These are phyloP conservation scores for Diploscapter pachys DNA, from an alignment of 1,140 invertebrate genomes.

Conservation along the genomic window DNA sequence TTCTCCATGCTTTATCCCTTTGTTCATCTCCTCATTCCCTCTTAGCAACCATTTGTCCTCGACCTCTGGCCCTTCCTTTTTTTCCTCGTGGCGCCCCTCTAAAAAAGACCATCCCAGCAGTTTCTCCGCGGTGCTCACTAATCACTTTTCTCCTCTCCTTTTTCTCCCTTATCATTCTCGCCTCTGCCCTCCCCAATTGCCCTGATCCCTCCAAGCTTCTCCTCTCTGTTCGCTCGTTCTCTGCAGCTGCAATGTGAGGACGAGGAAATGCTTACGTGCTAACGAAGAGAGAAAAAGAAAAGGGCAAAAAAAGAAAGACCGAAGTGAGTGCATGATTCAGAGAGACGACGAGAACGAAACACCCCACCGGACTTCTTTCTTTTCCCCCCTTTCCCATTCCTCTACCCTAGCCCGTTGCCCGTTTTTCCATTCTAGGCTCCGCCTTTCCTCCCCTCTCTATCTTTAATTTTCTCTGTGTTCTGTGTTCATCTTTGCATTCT, in stretches of 20 bases:
- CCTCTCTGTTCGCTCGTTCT: too few relatives aligned
- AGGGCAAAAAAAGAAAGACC: background rate
- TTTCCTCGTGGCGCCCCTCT: too few relatives aligned
- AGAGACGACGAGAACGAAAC: background rate
- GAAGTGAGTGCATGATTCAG: background rate
- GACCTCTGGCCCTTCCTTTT: too few relatives aligned
- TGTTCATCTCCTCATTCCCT: too few relatives aligned
- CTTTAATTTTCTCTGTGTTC: background rate
- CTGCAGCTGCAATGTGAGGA: background rate
- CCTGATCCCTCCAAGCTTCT: too few relatives aligned
- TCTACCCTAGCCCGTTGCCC: conserved; percentile 1
- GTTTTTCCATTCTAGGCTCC: conserved; percentile 6
- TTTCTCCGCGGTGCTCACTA: too few relatives aligned
- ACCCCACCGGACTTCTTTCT: background rate
- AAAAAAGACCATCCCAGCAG: too few relatives aligned
- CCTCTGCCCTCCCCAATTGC: too few relatives aligned
- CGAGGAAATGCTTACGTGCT: background rate
- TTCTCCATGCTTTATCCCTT: too few relatives aligned
- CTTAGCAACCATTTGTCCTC: too few relatives aligned
- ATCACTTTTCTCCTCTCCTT: too few relatives aligned
- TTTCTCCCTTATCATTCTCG: too few relatives aligned
- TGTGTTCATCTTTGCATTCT: background rate
- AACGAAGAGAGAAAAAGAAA: background rate
- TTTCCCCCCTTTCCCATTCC: background rate
- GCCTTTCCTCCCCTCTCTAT: background rate